Base-by-base conservation (phyloP, 1,140 invertebrate genomes). In the Diprion similis region DNA sequence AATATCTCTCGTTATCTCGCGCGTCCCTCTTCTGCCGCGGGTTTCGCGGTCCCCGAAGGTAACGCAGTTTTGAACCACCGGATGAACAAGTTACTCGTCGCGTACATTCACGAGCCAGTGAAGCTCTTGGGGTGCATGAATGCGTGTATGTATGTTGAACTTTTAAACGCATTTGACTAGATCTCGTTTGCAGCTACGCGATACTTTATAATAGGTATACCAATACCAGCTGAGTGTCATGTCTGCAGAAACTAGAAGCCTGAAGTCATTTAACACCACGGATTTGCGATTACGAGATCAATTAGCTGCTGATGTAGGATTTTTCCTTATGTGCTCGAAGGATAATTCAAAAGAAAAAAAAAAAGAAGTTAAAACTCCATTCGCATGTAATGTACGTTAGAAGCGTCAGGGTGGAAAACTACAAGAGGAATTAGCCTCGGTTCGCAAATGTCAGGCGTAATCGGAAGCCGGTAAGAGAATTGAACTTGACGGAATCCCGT, bases 81-180 rank as follows among this genome's bases (percentile, higher is more conserved):
- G 77, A 82, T 78, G 79, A 81, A 82, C 82, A 83, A 83, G 81
- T 84, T 79, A 78, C 80, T 80, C 78, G 80, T 77, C 73, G 66
- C 66, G 46, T 17, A 70, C 45, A 37, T 24, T 46, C 68, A 46
- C 68, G 47, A 13, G 9, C 37, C 66, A 46, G 10, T 46, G n/a
- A n/a, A 19, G 47, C 51, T 19, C 72, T 71, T 65, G 65, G 51
- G n/a, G 19, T 66, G 4, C 13, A 47, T n/a, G 68, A 37, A 51
- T n/a, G n/a, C n/a, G n/a, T 73, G 47, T 17, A 18, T 48, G 9
- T 37, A 51, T 10, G 24, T 72, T 70, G 37, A 82, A 83, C 81
- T 83, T 83, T 80, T 82, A 82, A 82, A 80, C 76, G 81, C 79
- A 81, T 80, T 83, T 79, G 77, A 71, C 69, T 76, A 48, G 77